Conservation (phyloP, 1,140 invertebrate species). For the Phocides pigmalion region DNA sequence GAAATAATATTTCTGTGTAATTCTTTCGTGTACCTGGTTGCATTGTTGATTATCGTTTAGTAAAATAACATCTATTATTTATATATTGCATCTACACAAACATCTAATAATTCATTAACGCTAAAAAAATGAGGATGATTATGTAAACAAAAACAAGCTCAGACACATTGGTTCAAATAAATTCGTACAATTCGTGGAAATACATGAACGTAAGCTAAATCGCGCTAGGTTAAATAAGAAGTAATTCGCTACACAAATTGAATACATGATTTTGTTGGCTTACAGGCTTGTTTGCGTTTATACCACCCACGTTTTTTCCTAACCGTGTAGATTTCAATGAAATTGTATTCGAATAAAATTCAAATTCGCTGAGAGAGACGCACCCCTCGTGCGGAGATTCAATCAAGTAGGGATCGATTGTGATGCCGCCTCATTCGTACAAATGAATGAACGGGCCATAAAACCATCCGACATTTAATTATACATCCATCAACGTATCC, state of each 20-base stretch:
- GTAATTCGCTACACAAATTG: slow-evolving; percentile 66
- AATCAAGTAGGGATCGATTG: slow-evolving; percentile 66
- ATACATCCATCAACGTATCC: slow-evolving; percentile 23
- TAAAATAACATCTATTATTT: no score
- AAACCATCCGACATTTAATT: slow-evolving; percentile 35
- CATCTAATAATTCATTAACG: no score
- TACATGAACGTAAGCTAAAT: slow-evolving; percentile 30
- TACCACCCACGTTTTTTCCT: slow-evolving; percentile 53
- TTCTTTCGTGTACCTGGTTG: no score
- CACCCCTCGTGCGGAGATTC: slow-evolving; percentile 55
- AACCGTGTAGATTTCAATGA: slow-evolving; percentile 65
- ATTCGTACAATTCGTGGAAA: slow-evolving; percentile 28
- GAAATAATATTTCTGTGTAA: no score
- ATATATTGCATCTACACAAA: no score
- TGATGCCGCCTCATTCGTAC: slow-evolving; percentile 55
- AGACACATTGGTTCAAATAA: slow-evolving; percentile 22
- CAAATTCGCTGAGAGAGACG: slow-evolving; percentile 61
- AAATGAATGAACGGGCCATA: slow-evolving; percentile 55
- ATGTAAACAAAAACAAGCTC: not conserved
- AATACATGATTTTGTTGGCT: slow-evolving; percentile 68
- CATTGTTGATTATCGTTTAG: no score
- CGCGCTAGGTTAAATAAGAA: slow-evolving; percentile 47
- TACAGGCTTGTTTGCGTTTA: slow-evolving; percentile 58
- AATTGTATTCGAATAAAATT: slow-evolving; percentile 71
- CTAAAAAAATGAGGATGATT: no score